phyloP scores from a whole-genome alignment of 2,113 vertebrate species.

The Apodemus speciosus region DNA sequence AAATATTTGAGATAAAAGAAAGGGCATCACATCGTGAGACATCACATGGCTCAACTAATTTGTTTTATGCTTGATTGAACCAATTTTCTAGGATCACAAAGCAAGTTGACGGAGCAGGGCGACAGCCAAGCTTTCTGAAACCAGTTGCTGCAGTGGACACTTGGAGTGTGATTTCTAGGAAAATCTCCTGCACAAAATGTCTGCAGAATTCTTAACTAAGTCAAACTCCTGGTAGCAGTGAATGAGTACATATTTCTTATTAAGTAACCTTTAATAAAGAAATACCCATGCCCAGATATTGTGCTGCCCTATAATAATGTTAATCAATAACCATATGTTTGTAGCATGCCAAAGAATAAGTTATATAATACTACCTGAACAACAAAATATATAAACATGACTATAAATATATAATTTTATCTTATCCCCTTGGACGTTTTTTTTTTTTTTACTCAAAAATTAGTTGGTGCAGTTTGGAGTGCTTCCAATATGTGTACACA shows the following conservation, averaged over 20 bases:
- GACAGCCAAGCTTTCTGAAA: background rate
- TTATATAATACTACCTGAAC: background rate
- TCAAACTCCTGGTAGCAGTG: background rate
- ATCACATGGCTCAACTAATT: background rate
- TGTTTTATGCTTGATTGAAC: conserved; percentile 30
- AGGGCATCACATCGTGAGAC: background rate
- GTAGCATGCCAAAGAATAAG: conserved; percentile 14
- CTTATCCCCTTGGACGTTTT: background rate
- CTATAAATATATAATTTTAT: background rate
- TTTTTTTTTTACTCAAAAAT: conserved; percentile 49
- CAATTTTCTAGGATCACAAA: background rate
- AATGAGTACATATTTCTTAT: background rate
- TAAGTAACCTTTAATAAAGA: conserved; percentile 13
- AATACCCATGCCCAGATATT: background rate
- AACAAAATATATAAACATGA: background rate
- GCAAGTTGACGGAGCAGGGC: background rate
- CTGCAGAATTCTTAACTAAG: background rate
- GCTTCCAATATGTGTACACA: conserved; percentile 40
- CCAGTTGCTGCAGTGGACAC: background rate
- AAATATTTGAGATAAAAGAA: conserved; percentile 1
- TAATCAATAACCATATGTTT: conserved; percentile 24
- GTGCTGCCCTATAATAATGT: background rate
- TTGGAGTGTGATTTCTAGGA: background rate
- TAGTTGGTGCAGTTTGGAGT: background rate
- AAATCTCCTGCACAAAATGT: background rate